phyloP scores from a whole-genome alignment of 2,888 invertebrate species.

The Slavum lentiscoides region DNA sequence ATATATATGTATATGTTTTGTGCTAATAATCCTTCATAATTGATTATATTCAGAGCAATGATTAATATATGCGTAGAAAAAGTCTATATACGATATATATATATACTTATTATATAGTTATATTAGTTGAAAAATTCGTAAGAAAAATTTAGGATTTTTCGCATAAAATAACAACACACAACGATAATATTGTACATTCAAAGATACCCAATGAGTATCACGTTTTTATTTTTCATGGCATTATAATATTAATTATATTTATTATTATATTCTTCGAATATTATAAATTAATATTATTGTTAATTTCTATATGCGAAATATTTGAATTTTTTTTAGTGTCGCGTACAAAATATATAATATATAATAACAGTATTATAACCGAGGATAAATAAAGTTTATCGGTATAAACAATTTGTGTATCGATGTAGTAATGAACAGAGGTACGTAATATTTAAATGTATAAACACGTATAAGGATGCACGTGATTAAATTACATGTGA shows the following conservation, averaged over 20 bases:
- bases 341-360: slow-evolving; percentile 21
- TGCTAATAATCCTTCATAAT: no score
- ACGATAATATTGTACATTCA: slow-evolving; percentile 23
- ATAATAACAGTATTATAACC: background rate
- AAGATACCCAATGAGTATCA: slow-evolving; percentile 3
- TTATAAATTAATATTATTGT: slow-evolving; percentile 8
- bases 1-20: no score
- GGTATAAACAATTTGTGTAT: slow-evolving; percentile 13
- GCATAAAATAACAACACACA: background rate
- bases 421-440: background rate
- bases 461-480: background rate
- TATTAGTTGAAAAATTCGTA: no score
- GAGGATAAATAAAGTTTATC: background rate
- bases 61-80: no score
- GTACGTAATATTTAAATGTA: background rate
- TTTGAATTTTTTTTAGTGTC: background rate
- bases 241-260: slow-evolving; percentile 5
- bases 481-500: slow-evolving; percentile 16
- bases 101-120: no score
- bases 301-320: slow-evolving; percentile 6
- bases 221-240: slow-evolving; percentile 31
- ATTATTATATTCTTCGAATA: slow-evolving; percentile 24
- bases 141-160: no score
- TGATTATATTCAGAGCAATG: no score
- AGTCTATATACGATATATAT: no score